A percentile compares a stretch with the other conserved stretches of the same genome.
These are phyloP conservation scores for Drosophila neotestacea DNA, from an alignment of 2,888 invertebrate genomes.

Conservation along the genomic window DNA sequence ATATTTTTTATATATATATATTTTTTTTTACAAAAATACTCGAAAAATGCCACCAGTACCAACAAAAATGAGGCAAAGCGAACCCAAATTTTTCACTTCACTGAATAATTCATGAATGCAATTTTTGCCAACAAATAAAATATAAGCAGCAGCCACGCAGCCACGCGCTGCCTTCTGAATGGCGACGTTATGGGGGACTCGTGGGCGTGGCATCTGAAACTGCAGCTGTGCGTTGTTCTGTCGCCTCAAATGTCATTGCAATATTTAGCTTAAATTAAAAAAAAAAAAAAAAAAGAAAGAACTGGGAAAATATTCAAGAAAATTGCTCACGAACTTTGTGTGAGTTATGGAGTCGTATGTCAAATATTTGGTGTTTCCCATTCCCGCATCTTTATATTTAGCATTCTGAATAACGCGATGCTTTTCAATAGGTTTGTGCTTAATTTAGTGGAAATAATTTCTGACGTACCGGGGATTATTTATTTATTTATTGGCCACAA, in stretches of 20 bases:
- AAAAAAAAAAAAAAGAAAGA: constrained; percentile 31
- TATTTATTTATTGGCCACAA: constrained; percentile 35
- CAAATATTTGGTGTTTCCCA: constrained; percentile 25
- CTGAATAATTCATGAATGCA: constrained; percentile 83
- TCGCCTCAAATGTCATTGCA: constrained; percentile 62
- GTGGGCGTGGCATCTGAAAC: constrained; percentile 43
- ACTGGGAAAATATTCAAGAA: constrained; percentile 40
- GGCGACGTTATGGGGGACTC: constrained; percentile 8
- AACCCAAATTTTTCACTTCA: constrained; percentile 74
- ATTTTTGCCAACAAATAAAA: constrained; percentile 81
- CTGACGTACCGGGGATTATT: constrained; percentile 8
- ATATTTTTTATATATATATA: constrained; percentile 6
- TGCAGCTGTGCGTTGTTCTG: constrained; percentile 56
- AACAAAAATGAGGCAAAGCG: constrained; percentile 32
- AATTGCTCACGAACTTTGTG: constrained; percentile 56
- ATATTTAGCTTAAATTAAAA: constrained; percentile 73
- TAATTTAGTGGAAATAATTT: constrained; percentile 65
- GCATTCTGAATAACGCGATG: constrained; percentile 17
- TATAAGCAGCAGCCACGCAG: constrained; percentile 58
- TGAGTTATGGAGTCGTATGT: constrained; percentile 61
- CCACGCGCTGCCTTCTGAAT: constrained; percentile 24
- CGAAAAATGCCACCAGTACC: constrained; percentile 29
- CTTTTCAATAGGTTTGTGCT: constrained; percentile 40
- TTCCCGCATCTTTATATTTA: constrained; percentile 25
- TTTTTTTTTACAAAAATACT: constrained; percentile 32